phyloP scores from a whole-genome alignment of 2,888 invertebrate species.

The Cistogaster globosa region DNA sequence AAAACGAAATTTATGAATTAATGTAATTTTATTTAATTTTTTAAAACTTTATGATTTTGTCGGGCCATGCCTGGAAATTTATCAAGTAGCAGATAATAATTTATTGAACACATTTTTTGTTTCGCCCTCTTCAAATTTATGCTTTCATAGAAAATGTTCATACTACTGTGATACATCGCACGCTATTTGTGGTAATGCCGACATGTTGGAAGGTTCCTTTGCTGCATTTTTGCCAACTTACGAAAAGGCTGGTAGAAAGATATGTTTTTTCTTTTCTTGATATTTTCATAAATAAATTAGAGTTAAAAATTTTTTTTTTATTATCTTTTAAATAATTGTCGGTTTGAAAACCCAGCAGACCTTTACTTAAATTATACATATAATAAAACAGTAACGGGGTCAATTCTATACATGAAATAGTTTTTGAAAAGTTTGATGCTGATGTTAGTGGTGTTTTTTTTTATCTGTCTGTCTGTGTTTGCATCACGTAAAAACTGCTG shows the following conservation, averaged over 20 bases:
- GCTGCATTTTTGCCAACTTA: conserved; percentile 96
- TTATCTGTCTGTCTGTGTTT: too few relatives aligned
- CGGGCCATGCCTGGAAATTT: conserved; percentile 97
- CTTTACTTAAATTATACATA: too few relatives aligned
- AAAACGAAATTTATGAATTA: not conserved
- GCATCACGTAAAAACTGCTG: too few relatives aligned
- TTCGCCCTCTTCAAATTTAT: conserved; percentile 95
- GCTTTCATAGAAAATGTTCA: conserved; percentile 95
- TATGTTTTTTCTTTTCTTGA: conserved; percentile 83
- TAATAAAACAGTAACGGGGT: too few relatives aligned
- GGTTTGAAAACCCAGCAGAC: too few relatives aligned
- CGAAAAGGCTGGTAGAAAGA: conserved; percentile 92
- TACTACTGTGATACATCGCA: conserved; percentile 96
- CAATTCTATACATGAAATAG: too few relatives aligned
- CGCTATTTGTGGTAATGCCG: conserved; percentile 97
- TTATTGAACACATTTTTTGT: conserved; percentile 96
- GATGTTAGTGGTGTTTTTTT: too few relatives aligned
- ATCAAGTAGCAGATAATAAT: conserved; percentile 95
- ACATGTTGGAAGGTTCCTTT: conserved; percentile 97
- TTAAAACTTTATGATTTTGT: conserved; percentile 95
- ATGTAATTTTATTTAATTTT: conserved; percentile 70
- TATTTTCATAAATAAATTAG: not conserved
- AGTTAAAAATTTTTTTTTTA: not conserved
- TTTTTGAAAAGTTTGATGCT: too few relatives aligned
- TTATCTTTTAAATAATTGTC: not conserved